Base-by-base conservation (phyloP, 1,140 invertebrate species). In the Brachionus sp. region DNA sequence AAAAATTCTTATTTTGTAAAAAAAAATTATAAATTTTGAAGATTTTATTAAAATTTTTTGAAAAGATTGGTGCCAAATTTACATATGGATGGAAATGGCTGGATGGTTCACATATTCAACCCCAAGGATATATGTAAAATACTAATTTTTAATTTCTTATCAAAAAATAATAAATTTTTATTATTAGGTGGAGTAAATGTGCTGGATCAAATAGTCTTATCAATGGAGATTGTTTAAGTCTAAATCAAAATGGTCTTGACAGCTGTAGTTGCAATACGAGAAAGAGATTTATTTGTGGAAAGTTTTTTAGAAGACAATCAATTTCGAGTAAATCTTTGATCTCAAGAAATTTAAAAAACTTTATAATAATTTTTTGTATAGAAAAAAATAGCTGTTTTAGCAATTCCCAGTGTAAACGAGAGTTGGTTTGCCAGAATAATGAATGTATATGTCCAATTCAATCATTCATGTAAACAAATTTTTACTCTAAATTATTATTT, bases 171-270 rank as follows among this genome's bases (percentile, higher is more conserved):
- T 39, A 39, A 37, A 35, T 33, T 33, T 7, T 39, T 70, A 39
- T 39, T 16, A n/a, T 4, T n/a, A 70, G 66, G 29, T 70, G 66
- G 66, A 70, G 66, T 16, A 19, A 70, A 70, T 70, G 66, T 70
- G 66, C 33, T 12, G 19, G 35, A 16, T n/a, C 66, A 16, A 53
- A 53, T 19, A 53, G 50, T 23, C 16, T 53, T 5, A 2, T 53
- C 6, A 19, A 7, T 7, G 50, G 50, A 9, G n/a, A 53, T 7
- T 53, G 50, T 9, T n/a, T 19, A 19, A 53, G 4, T 16, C 19
- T 53, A 19, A 19, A 19, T 19, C 16, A 23, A 19, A 19, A 53
- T 5, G 50, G 50, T 16, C 19, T 53, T 6, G 50, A 53, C 9
- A 53, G 50, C 7, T 53, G 50, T 19, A 53, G 7, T 19, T 53